These are phyloP conservation scores for Subacronicta megacephala DNA, from an alignment of 2,888 invertebrate species.

Conservation along the genomic window DNA sequence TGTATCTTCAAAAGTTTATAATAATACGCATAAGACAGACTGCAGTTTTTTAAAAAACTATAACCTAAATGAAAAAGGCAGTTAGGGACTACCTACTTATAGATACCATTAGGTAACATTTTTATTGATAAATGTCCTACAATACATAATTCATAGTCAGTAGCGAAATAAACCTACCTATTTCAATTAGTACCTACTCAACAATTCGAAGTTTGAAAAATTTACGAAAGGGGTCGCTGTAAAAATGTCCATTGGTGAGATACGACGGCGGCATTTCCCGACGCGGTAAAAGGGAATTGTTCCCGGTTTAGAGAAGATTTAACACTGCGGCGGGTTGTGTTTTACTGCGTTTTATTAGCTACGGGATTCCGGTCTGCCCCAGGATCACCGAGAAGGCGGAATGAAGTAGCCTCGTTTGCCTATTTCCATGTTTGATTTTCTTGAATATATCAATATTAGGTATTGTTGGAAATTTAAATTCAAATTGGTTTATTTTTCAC, in stretches of 20 bases:
- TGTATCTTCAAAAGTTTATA: too few relatives aligned
- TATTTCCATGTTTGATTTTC: constrained; percentile 37
- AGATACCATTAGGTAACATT: too few relatives aligned
- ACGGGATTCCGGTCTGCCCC: constrained; percentile 28
- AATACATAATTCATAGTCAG: constrained; percentile 17
- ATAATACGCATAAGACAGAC: too few relatives aligned
- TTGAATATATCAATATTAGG: constrained; percentile 14
- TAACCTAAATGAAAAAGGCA: too few relatives aligned
- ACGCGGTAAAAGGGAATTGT: constrained; percentile 54
- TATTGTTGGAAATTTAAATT: too few relatives aligned
- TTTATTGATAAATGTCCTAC: too few relatives aligned
- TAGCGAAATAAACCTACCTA: constrained; percentile 29
- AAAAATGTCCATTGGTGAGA: constrained; percentile 51
- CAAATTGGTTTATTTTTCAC: too few relatives aligned
- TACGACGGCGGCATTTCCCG: constrained; percentile 45
- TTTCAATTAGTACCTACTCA: constrained; percentile 16
- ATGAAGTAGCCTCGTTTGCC: constrained; percentile 37
- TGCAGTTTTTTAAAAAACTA: too few relatives aligned
- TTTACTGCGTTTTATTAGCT: constrained; percentile 63
- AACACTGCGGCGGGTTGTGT: constrained; percentile 56
- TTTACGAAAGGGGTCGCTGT: constrained; percentile 36
- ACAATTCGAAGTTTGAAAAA: constrained; percentile 40
- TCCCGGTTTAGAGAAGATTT: constrained; percentile 62
- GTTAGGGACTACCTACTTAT: too few relatives aligned
- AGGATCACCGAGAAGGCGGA: constrained; percentile 27